Percentiles rank a stretch among this genome's conserved stretches.
Conservation (phyloP, 37 sponge, comb jelly and placozoan genomes). For the Theonella swinhoei region DNA sequence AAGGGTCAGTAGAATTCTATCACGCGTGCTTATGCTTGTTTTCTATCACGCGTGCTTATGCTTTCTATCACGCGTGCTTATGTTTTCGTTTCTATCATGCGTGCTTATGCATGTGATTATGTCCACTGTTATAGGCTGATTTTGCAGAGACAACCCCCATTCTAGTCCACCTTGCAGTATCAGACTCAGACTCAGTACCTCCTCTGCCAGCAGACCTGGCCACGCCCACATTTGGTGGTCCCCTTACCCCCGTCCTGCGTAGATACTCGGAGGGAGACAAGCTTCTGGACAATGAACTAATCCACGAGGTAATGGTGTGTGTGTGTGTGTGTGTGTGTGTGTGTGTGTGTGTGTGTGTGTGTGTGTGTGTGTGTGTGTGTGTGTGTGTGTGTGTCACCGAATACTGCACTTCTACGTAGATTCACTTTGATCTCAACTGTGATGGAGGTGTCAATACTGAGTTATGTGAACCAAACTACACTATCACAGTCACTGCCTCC, state of each 20-base stretch:
- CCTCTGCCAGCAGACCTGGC: slow-evolving; percentile 6
- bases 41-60: not conserved
- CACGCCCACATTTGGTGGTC: slow-evolving; percentile 10
- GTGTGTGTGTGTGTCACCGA: not conserved
- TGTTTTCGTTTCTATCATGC: not conserved
- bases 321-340: too few relatives aligned
- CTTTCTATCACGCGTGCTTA: not conserved
- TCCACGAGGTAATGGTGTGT: not conserved
- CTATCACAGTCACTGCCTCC: not conserved
- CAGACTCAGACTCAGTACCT: not conserved
- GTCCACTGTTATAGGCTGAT: slow-evolving; percentile 26
- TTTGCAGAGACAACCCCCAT: slow-evolving; percentile 37
- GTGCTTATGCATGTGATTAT: not conserved
- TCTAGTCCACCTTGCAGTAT: slow-evolving; percentile 20
- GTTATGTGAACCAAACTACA: slow-evolving; percentile 30
- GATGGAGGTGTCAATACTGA: not conserved
- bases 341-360: not conserved
- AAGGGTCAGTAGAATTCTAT: not conserved
- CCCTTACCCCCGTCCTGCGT: slow-evolving; percentile 41
- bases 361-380: not conserved
- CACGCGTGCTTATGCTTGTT: not conserved
- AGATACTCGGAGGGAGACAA: slow-evolving; percentile 17
- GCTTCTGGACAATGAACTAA: not conserved
- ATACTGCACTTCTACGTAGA: too few relatives aligned
- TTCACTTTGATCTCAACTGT: slow-evolving; percentile 9